Evolutionary conservation across 2,888 invertebrate genomes (phyloP).

Genomic region (Stomorhina lunata): DNA sequence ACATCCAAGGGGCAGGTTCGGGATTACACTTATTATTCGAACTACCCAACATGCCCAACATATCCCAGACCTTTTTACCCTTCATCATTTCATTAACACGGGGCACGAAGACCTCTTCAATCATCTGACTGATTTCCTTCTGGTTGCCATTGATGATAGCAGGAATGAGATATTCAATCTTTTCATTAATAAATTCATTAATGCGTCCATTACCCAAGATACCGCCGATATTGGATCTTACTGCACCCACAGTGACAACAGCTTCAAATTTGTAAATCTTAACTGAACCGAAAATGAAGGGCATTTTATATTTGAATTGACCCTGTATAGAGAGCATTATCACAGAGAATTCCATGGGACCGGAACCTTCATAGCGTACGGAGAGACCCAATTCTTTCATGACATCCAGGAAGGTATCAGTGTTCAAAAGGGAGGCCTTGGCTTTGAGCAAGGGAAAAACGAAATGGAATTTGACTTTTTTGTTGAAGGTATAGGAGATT

Average conservation of each 20-base stretch:
- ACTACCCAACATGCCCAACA: constrained; percentile 65
- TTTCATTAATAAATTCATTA: constrained; percentile 72
- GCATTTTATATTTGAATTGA: constrained; percentile 76
- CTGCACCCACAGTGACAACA: constrained; percentile 71
- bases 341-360: constrained; percentile 72
- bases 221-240: constrained; percentile 74
- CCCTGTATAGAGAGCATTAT: constrained; percentile 73
- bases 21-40: constrained; percentile 69
- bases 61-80: constrained; percentile 75
- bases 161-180: constrained; percentile 72
- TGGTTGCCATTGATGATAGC: constrained; percentile 72
- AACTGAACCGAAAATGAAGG: constrained; percentile 74
- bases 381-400: constrained; percentile 71
- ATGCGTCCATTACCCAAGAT: constrained; percentile 73
- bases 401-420: constrained; percentile 71
- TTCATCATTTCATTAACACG: constrained; percentile 70
- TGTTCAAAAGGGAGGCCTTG: constrained; percentile 69
- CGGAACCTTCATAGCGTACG: constrained; percentile 73
- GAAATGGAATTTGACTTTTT: constrained; percentile 74
- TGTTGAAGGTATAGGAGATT: constrained; percentile 73
- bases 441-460: constrained; percentile 70
- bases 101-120: constrained; percentile 72
- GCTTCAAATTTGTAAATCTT: constrained; percentile 75
- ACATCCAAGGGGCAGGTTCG: constrained; percentile 73
- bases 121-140: constrained; percentile 69